Evolutionary conservation across 2,113 vertebrate species (phyloP).

Genomic region (Taurulus bubalis): DNA sequence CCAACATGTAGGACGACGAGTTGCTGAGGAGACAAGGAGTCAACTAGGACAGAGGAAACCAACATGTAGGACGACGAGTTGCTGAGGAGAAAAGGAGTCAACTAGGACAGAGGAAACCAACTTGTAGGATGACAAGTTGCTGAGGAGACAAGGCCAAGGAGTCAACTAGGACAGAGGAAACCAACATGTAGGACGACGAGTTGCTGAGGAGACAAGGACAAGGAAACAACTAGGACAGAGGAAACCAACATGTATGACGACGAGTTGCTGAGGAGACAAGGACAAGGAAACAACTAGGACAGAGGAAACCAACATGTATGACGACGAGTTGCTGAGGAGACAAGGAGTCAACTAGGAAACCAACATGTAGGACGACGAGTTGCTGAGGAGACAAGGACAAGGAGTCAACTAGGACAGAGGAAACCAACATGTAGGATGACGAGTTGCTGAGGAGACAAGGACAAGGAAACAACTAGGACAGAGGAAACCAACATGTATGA

Average conservation of each 20-base stretch:
- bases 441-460: conserved; percentile 83
- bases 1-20: conserved; percentile 84
- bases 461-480: background rate
- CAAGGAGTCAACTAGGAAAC: background rate
- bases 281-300: background rate
- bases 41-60: background rate
- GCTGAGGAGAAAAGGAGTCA: conserved; percentile 68
- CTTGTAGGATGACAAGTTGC: conserved; percentile 89
- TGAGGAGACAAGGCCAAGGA: conserved; percentile 50
- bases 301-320: conserved; percentile 30
- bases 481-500: conserved; percentile 58
- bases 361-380: conserved; percentile 86
- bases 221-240: background rate
- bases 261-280: conserved; percentile 83
- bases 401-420: background rate
- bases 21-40: conserved; percentile 81
- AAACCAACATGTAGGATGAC: conserved; percentile 82
- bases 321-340: conserved; percentile 87
- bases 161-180: background rate
- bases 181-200: conserved; percentile 84
- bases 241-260: conserved; percentile 74
- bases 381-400: conserved; percentile 76
- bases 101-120: background rate
- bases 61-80: conserved; percentile 88
- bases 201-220: conserved; percentile 81